A percentile compares a stretch with the other conserved stretches of the same genome.
Conservation (phyloP, 2,113 vertebrate genomes). For the Craseonycteris thonglongyai region DNA sequence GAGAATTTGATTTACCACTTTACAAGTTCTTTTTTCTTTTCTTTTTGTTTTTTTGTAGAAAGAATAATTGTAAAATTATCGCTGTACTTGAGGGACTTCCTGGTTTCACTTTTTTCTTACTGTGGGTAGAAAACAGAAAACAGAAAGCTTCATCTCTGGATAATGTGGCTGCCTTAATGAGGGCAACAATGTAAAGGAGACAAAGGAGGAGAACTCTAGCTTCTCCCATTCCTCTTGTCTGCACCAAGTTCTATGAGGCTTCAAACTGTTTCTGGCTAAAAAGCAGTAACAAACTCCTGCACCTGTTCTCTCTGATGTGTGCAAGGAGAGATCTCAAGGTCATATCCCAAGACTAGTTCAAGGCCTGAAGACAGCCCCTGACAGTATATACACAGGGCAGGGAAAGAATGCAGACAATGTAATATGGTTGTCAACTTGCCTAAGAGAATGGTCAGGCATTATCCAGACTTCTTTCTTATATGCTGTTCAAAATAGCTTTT, state of each 20-base stretch:
- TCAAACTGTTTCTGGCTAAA: background rate
- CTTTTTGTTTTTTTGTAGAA: background rate
- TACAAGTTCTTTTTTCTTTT: background rate
- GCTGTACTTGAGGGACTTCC: background rate
- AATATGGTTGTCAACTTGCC: background rate
- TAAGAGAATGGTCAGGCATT: background rate
- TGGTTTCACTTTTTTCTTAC: background rate
- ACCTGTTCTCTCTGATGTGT: background rate
- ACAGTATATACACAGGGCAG: background rate
- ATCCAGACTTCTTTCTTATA: background rate
- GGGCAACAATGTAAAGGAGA: background rate
- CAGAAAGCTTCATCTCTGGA: background rate
- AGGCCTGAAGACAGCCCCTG: background rate
- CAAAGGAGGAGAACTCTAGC: background rate
- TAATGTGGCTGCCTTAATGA: background rate
- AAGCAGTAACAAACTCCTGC: background rate
- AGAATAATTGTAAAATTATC: constrained; percentile 34
- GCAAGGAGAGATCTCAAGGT: background rate
- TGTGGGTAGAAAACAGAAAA: background rate
- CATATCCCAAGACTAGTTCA: background rate
- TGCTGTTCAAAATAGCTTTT: background rate
- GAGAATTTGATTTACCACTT: constrained; percentile 52
- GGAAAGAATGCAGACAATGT: rapidly evolving
- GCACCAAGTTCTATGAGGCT: background rate
- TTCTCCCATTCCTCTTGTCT: background rate